Percentiles rank a stretch among this genome's conserved stretches.
These are phyloP conservation scores for Nothobranchius kuhntae DNA, from an alignment of 2,113 vertebrate genomes.

Conservation along the genomic window DNA sequence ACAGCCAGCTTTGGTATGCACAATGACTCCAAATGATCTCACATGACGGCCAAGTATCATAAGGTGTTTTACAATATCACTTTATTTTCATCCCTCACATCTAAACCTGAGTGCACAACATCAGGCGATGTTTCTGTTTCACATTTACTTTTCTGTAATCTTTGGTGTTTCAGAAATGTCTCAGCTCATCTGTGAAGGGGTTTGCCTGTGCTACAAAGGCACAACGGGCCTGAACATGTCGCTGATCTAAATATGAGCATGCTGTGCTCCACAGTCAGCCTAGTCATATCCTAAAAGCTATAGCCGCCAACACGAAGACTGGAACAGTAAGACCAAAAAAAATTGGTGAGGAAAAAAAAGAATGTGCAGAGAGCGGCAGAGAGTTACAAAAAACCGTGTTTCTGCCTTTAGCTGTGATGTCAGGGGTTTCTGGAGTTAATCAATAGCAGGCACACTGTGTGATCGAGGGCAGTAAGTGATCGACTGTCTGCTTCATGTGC, in stretches of 20 bases:
- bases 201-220: conserved; percentile 33
- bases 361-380: neutral
- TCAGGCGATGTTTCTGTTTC: neutral
- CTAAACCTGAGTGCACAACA: neutral
- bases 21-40: neutral
- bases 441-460: conserved; percentile 43
- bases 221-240: conserved; percentile 61
- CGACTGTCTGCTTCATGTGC: conserved; percentile 56
- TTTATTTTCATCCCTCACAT: neutral
- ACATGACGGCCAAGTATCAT: neutral
- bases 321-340: conserved; percentile 23
- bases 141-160: neutral
- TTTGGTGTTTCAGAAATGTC: conserved; percentile 1
- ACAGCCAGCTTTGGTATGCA: neutral
- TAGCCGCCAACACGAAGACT: conserved; percentile 36
- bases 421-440: conserved; percentile 38
- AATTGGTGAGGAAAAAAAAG: neutral
- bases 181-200: conserved; percentile 33
- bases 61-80: neutral
- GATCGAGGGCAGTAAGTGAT: conserved; percentile 51
- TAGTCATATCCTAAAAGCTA: conserved; percentile 36
- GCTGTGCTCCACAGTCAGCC: conserved; percentile 35
- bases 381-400: neutral
- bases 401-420: conserved; percentile 32
- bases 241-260: conserved; percentile 49